Conservation (phyloP, 2,888 invertebrate species). For the Dolichopus griseipennis region DNA sequence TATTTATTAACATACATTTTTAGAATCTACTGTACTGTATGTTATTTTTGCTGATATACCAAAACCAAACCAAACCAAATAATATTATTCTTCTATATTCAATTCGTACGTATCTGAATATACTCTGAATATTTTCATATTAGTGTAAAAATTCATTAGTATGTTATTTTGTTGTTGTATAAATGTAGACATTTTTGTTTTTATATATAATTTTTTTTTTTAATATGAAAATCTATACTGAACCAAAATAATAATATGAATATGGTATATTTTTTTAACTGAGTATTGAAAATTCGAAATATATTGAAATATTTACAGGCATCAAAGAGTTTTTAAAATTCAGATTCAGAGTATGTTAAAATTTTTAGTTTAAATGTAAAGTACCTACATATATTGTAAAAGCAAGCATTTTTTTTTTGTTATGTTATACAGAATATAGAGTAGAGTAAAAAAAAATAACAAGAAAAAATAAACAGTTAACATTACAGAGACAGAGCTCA, state of each 20-base stretch:
- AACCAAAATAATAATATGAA: background rate
- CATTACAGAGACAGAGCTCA: background rate
- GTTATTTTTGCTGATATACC: background rate
- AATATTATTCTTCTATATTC: background rate
- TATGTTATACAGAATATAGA: background rate
- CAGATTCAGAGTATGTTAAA: background rate
- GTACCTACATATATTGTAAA: no score
- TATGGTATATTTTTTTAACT: background rate
- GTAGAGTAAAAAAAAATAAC: background rate
- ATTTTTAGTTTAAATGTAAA: background rate
- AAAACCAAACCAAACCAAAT: no score
- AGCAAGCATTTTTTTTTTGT: no score
- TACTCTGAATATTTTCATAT: no score
- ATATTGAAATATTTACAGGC: background rate
- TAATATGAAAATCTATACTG: no score
- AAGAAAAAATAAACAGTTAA: background rate
- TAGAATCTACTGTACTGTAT: no score
- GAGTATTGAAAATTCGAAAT: background rate
- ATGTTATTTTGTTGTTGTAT: background rate
- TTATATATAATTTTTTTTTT: no score
- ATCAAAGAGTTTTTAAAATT: background rate
- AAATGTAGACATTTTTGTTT: no score
- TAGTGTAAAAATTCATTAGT: no score
- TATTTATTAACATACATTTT: background rate
- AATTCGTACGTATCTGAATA: no score